phyloP scores from a whole-genome alignment of 2,888 invertebrate species.

The Polyommatus icarus region DNA sequence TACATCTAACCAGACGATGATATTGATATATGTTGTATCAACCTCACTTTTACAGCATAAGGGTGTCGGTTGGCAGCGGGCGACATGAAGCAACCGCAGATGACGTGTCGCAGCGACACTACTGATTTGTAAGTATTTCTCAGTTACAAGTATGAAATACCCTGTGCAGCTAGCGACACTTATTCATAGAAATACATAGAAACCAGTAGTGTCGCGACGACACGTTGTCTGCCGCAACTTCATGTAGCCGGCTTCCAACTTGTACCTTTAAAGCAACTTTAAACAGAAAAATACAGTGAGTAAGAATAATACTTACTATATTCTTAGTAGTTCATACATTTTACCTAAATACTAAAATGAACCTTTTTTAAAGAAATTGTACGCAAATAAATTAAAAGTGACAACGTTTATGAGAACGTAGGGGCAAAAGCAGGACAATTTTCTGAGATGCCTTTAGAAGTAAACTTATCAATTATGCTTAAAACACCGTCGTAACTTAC shows the following conservation, averaged over 20 bases:
- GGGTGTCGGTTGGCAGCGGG: no score
- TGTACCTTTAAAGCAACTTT: not conserved
- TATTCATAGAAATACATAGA: no score
- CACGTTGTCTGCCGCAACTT: no score
- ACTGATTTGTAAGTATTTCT: no score
- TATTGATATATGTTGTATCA: not conserved
- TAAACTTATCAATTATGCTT: constrained; percentile 44
- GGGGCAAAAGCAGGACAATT: constrained; percentile 16
- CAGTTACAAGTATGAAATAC: no score
- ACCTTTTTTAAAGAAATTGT: not conserved
- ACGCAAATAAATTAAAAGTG: constrained; percentile 11
- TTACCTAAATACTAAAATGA: not conserved
- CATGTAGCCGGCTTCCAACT: no score
- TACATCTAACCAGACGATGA: not conserved
- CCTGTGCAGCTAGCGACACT: no score
- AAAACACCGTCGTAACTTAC: constrained; percentile 50
- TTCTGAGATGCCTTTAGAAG: constrained; percentile 21
- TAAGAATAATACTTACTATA: no score
- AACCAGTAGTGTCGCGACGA: no score
- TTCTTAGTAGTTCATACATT: not conserved
- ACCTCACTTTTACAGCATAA: no score
- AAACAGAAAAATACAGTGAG: not conserved
- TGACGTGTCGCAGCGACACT: no score
- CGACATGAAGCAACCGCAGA: no score
- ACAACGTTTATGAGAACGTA: constrained; percentile 1